phyloP scores from a whole-genome alignment of 1,140 invertebrate species.

The Eueides isabella region DNA sequence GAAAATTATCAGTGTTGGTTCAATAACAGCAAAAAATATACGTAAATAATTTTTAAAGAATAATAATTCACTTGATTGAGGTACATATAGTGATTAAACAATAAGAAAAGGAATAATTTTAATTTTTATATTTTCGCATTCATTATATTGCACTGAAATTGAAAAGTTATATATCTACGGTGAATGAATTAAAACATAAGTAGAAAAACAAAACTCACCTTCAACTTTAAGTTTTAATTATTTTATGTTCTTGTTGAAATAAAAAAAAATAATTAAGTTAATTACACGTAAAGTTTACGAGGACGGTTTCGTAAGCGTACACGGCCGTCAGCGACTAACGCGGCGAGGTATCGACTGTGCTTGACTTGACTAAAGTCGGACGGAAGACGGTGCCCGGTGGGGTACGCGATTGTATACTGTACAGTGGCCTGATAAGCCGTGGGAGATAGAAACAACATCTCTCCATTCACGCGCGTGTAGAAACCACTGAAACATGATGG shows the following conservation, averaged over 20 bases:
- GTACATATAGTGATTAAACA: not conserved
- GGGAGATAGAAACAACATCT: slow-evolving; percentile 43
- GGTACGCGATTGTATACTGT: slow-evolving; percentile 16
- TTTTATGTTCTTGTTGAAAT: not conserved
- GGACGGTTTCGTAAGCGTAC: slow-evolving; percentile 16
- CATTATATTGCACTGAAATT: not conserved
- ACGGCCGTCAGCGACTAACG: slow-evolving; percentile 26
- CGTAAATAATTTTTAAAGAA: too few relatives aligned
- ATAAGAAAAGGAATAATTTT: not conserved
- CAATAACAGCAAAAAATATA: too few relatives aligned
- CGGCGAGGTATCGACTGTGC: slow-evolving; percentile 24
- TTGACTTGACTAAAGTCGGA: not conserved
- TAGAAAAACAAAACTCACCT: not conserved
- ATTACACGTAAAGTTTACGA: not conserved
- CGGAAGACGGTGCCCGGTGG: slow-evolving; percentile 28
- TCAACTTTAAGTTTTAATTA: slow-evolving; percentile 7
- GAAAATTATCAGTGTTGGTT: too few relatives aligned
- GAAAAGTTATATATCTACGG: not conserved
- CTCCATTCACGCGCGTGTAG: slow-evolving; percentile 35
- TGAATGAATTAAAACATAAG: not conserved
- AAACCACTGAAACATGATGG: slow-evolving; percentile 30
- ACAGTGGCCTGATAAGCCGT: slow-evolving; percentile 33
- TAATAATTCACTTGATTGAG: too few relatives aligned
- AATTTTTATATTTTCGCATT: not conserved
- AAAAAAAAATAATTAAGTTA: not conserved